These are phyloP conservation scores for Ectemnius lituratus DNA, from an alignment of 2,888 invertebrate genomes.

Conservation along the genomic window DNA sequence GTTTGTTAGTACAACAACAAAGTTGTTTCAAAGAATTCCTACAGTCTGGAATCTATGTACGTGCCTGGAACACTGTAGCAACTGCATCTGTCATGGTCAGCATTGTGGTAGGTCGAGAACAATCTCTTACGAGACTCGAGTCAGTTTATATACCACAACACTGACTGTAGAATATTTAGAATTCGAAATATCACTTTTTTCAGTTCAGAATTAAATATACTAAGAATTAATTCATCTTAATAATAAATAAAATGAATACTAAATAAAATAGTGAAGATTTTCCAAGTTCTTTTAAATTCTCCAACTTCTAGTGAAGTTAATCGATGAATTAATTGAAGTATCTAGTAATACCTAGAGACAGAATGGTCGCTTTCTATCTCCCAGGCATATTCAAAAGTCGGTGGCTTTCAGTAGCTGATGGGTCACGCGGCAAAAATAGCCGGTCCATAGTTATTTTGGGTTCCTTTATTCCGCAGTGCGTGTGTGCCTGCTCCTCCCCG, in stretches of 20 bases:
- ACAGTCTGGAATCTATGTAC: conserved; percentile 28
- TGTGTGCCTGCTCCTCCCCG: conserved; percentile 8
- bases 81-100: conserved; percentile 46
- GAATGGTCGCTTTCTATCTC: background rate
- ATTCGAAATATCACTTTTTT: no score
- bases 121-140: conserved; percentile 8
- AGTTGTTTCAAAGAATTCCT: conserved; percentile 25
- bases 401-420: conserved; percentile 53
- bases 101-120: conserved; percentile 41
- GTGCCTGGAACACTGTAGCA: conserved; percentile 15
- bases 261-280: no score
- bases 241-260: no score
- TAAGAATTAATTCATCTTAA: no score
- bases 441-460: conserved; percentile 56
- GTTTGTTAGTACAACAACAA: conserved; percentile 18
- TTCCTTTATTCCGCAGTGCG: conserved; percentile 57
- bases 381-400: conserved; percentile 50
- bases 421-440: conserved; percentile 62
- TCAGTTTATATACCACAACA: conserved; percentile 4
- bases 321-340: no score
- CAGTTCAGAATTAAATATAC: no score
- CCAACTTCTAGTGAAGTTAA: background rate
- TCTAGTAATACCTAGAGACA: no score
- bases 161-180: background rate
- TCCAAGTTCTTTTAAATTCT: background rate